Evolutionary conservation across 2,113 vertebrate genomes (phyloP), one percentile per base, ranked within the genome.

Genomic region (Gobio gobio): DNA sequence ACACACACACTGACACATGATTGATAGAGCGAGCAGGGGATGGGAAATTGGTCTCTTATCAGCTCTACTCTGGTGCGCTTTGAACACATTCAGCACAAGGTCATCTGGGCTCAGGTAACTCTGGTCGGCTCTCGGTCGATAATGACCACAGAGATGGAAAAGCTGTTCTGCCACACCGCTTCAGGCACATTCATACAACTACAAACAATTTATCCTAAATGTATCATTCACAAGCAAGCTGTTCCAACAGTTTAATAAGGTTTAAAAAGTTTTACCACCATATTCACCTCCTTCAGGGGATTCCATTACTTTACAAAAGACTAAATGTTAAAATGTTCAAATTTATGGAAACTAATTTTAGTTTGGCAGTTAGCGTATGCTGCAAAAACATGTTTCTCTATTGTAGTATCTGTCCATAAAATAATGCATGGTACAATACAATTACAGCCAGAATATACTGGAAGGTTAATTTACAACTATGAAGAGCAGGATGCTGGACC

Each of bases 11-110:
- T 26, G 43, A 68, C 79, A 68, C 63, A 66, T 82, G 79, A 82
- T 64, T 82, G 79, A 82, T 82, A 36, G 79, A 68, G 79, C 45
- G 10, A 54, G 45, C 79, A 49, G 47, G 26, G 45, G 79, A 82
- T 49, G 61, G 79, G 45, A 82, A 82, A 82, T 82, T 82, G 79
- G 61, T 54, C 79, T 68, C 61, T 68, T 82, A 82, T 82, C 79
- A 82, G 79, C 79, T 82, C 26, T 64, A 68, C 24, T 68, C 16
- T 68, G 45, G 24, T 49, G 63, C 26, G 26, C 63, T 68, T 82
- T 82, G 61, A 82, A 68, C 61, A 82, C 79, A 68, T 68, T 68
- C 61, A 82, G 45, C 79, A 54, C 79, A 82, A 68, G 79, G 61
- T 82, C 79, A 82, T 68, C 58, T 45, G 79, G 47, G 45, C 79